A percentile compares a stretch with the other conserved stretches of the same genome.
These are phyloP conservation scores for Ridgeia piscesae DNA, from an alignment of 1,140 invertebrate species.

Conservation along the genomic window DNA sequence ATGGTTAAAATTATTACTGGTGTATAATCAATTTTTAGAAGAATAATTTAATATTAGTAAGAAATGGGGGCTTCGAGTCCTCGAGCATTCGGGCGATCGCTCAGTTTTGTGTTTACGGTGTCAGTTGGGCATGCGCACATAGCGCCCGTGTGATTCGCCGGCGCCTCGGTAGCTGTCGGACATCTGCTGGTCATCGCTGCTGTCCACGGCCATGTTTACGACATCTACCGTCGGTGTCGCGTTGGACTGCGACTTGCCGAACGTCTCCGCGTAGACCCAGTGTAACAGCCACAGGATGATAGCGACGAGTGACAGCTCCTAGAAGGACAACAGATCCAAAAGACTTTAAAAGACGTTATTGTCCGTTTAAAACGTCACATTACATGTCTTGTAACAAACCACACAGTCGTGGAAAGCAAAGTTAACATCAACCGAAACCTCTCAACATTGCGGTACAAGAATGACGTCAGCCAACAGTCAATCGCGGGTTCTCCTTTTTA, in stretches of 20 bases:
- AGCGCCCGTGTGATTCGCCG: neutral
- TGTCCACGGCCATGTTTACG: neutral
- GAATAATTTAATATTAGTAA: neutral
- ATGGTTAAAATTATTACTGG: neutral
- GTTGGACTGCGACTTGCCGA: neutral
- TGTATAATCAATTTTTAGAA: neutral
- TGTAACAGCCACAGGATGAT: neutral
- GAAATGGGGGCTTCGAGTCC: neutral
- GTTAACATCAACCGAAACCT: no score
- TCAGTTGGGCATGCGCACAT: neutral
- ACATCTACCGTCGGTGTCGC: neutral
- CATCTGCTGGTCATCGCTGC: neutral
- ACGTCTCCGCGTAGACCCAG: neutral
- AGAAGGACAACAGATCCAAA: neutral
- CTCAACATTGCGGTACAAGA: no score
- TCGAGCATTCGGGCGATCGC: neutral
- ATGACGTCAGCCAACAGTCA: no score
- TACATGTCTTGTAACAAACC: no score
- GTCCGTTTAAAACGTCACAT: no score
- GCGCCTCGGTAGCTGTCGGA: neutral
- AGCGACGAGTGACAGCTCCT: neutral
- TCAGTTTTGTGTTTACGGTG: neutral
- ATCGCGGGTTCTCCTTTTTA: no score
- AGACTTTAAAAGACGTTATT: no score
- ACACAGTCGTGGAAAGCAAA: no score